Evolutionary conservation across 2,113 vertebrate genomes (phyloP).

Genomic region (Cacatua alba): DNA sequence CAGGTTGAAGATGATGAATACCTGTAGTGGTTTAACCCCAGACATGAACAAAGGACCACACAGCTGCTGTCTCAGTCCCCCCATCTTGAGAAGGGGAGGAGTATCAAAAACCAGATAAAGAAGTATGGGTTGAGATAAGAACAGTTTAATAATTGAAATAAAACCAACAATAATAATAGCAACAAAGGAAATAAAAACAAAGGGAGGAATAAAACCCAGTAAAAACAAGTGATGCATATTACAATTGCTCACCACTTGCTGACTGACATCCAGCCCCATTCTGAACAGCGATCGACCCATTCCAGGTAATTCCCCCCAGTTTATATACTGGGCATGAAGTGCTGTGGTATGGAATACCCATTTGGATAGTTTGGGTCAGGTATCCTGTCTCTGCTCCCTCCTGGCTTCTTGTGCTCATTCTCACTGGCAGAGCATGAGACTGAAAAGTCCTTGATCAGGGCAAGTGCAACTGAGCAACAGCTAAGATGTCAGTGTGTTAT

Average conservation of each 20-base stretch:
- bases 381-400: background rate
- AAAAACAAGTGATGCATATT: background rate
- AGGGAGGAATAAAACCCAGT: background rate
- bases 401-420: background rate
- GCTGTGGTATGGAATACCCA: background rate
- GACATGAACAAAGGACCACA: background rate
- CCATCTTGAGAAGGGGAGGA: background rate
- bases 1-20: background rate
- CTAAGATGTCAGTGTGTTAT: background rate
- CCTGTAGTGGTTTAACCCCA: background rate
- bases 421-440: background rate
- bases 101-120: background rate
- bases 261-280: background rate
- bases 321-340: background rate
- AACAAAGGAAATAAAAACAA: background rate
- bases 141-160: background rate
- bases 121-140: background rate
- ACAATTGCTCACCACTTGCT: background rate
- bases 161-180: background rate
- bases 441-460: background rate
- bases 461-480: background rate
- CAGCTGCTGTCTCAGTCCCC: background rate
- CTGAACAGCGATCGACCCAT: background rate
- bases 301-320: background rate
- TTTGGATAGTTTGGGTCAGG: background rate